Evolutionary conservation across 2,888 invertebrate genomes (phyloP), one percentile per base, ranked within the genome.

Genomic region (Barypeithes pellucidus): DNA sequence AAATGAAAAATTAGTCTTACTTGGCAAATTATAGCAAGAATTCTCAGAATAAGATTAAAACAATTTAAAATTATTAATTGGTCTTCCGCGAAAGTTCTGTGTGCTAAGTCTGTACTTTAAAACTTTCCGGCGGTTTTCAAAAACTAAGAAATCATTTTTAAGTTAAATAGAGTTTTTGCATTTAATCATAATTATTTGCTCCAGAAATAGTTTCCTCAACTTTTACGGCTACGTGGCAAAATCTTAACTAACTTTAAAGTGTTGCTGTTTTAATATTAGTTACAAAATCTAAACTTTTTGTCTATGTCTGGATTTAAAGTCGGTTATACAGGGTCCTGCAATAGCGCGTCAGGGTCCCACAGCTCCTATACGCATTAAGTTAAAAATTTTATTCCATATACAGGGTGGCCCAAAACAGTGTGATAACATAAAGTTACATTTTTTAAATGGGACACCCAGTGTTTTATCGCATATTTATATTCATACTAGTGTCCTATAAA

Each of bases 1-100:
- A 83, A 77, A 67, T 73, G 60, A 66, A 70, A 68, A 71, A 65
- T 63, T 41, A 60, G 45, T n/a, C n/a, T 16, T 57, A n/a, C 43
- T 57, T 54, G 33, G 54, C 36, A 66, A 52, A 33, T 45, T 22
- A 50, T 14, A 41, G 18, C 12, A 43, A 43, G 33, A 68, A 60
- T 68, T 60, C 36, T 18, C 14, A 45, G 24, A 59, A 50, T 47
- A 36, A 68, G 68, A 60, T 68, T 68, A 68, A 68, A 68, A 68
- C 61, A 68, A 60, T 68, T 68, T 68, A 68, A 68, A 50, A 50
- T 61, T 68, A 47, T 50, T 61, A 68, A 68, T 68, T 68, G 43
- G 60, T 59, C 14, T 67, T 59, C n/a, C 16, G 43, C 36, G 4
- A 67, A 67, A 67, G 43, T 67, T 67, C 50, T 54, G 57, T 67